Conservation (phyloP, 2,797 vertebrate species). For the Rhincodon typus region DNA sequence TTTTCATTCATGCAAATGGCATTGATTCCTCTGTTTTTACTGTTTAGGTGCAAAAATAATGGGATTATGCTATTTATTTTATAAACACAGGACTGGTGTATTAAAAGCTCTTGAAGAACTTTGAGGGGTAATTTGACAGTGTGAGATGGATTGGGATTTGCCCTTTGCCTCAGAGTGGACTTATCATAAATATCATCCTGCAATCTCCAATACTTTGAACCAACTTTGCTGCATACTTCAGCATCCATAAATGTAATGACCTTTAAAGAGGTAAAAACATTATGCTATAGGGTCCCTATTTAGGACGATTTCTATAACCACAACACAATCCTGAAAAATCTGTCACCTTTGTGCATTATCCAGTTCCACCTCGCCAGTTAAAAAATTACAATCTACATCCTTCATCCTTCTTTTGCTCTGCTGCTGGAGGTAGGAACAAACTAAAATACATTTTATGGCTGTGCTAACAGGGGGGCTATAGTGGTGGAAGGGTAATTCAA, state of each 20-base stretch:
- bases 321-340: not conserved
- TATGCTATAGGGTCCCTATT: not conserved
- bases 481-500: not conserved
- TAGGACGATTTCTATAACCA: not conserved
- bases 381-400: too few relatives aligned
- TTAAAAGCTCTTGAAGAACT: not conserved
- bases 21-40: not conserved
- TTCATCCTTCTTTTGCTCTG: not conserved
- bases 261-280: not conserved
- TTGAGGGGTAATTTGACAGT: not conserved
- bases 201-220: not conserved
- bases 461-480: not conserved
- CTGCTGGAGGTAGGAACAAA: too few relatives aligned
- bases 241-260: not conserved
- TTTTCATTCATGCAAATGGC: not conserved
- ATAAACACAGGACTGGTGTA: not conserved
- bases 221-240: not conserved
- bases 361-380: not conserved
- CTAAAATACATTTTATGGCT: not conserved
- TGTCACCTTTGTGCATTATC: not conserved
- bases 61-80: not conserved
- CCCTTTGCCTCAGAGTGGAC: not conserved
- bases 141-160: not conserved
- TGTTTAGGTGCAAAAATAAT: not conserved
- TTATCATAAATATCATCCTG: not conserved